Conservation (phyloP, 2,888 invertebrate genomes). For the Spisula solida region DNA sequence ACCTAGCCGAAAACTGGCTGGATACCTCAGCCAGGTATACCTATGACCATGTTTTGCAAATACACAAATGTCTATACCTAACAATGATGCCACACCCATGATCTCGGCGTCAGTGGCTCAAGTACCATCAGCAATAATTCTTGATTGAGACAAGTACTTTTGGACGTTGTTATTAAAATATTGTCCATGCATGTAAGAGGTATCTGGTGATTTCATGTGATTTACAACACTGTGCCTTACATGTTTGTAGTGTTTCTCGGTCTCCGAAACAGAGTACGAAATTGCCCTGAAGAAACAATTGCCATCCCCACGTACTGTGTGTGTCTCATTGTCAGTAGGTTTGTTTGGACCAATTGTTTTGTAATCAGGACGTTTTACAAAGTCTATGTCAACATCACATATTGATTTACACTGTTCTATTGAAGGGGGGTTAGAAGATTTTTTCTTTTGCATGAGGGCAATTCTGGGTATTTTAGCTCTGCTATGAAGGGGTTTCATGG, state of each 20-base stretch:
- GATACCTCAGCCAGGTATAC: neutral
- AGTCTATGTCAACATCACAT: neutral
- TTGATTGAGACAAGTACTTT: neutral
- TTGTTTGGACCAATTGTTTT: neutral
- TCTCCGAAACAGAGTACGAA: neutral
- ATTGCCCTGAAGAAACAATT: neutral
- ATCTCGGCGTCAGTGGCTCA: neutral
- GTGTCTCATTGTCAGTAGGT: neutral
- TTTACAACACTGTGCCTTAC: neutral
- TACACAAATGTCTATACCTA: neutral
- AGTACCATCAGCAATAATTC: neutral
- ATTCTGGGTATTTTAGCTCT: too few species aligned
- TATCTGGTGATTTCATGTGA: neutral
- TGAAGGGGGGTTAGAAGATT: neutral
- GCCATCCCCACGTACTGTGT: neutral
- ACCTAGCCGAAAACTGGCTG: neutral
- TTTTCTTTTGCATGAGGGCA: too few species aligned
- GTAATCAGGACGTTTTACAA: neutral
- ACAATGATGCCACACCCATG: neutral
- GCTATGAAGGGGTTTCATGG: too few species aligned
- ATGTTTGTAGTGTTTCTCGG: neutral
- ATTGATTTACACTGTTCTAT: neutral
- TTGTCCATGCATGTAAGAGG: neutral
- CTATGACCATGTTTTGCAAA: neutral
- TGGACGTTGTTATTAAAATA: neutral